Conservation (phyloP, 53 echinoderm and acorn worm genomes). For the Actinopyga echinites region DNA sequence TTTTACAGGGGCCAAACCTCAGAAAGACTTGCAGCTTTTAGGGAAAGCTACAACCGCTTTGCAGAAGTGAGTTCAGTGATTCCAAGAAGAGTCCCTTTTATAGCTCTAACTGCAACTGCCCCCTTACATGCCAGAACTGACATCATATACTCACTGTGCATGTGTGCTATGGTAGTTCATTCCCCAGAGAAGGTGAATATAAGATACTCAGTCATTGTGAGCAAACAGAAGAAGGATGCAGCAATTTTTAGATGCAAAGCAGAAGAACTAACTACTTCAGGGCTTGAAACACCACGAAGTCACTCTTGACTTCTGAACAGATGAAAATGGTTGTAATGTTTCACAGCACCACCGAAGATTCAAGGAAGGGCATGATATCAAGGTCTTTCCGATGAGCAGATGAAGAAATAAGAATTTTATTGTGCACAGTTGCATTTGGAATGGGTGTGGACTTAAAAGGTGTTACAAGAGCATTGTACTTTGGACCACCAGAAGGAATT, state of each 20-base stretch:
- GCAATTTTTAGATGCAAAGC: background rate
- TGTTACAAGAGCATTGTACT: background rate
- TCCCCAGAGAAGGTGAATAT: background rate
- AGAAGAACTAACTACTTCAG: background rate
- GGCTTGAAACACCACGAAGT: too few species aligned
- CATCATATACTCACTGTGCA: background rate
- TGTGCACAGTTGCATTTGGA: background rate
- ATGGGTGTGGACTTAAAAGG: constrained; percentile 3
- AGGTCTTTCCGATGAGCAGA: background rate
- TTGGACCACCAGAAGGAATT: background rate
- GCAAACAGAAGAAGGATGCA: background rate
- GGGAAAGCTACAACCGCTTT: too few species aligned
- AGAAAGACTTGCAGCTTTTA: too few species aligned
- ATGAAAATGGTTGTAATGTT: background rate
- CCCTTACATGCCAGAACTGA: too few species aligned
- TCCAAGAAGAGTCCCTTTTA: too few species aligned
- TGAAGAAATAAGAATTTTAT: background rate
- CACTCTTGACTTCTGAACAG: background rate
- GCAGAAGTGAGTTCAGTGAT: too few species aligned
- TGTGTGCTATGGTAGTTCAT: background rate
- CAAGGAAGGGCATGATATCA: background rate
- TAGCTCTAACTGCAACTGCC: too few species aligned
- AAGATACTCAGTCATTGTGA: background rate
- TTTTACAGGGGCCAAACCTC: too few species aligned
- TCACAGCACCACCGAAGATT: background rate